Percentiles rank a stretch among this genome's conserved stretches.
Evolutionary conservation across 2,113 vertebrate genomes (phyloP).

Genomic region (Callospermophilus lateralis): DNA sequence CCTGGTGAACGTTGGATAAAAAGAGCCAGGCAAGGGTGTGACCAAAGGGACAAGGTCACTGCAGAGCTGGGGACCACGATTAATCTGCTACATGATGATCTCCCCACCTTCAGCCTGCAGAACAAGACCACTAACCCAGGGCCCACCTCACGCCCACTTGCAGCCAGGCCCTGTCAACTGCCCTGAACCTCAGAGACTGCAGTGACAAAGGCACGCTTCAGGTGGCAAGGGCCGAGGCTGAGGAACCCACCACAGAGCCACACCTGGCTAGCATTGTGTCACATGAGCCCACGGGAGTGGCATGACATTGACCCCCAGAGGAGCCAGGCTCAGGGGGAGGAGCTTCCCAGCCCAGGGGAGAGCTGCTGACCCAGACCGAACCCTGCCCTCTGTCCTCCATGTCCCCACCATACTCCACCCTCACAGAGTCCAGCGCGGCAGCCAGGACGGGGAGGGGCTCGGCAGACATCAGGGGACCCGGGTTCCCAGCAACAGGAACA

Average conservation of each 20-base stretch:
- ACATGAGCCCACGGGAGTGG: fast-evolving
- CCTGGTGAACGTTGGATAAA: fast-evolving
- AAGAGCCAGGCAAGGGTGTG: not conserved
- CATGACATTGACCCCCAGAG: not conserved
- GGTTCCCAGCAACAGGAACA: fast-evolving
- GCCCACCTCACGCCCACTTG: fast-evolving
- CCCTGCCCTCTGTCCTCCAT: not conserved
- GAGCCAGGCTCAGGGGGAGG: too few relatives aligned
- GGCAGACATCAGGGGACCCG: fast-evolving
- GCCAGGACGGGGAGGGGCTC: not conserved
- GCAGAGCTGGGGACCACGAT: fast-evolving
- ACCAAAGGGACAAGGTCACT: not conserved
- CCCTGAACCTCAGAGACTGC: not conserved
- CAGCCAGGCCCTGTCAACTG: not conserved
- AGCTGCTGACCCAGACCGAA: not conserved
- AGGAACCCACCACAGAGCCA: fast-evolving
- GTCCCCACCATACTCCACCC: not conserved
- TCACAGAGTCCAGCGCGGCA: not conserved
- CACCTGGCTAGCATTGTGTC: fast-evolving
- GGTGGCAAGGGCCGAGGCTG: fast-evolving
- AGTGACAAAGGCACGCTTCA: fast-evolving
- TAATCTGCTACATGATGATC: fast-evolving
- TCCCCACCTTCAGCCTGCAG: fast-evolving
- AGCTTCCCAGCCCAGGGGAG: fast-evolving
- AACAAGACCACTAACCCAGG: fast-evolving